Base-by-base conservation (phyloP, 2,113 vertebrate species). In the Dissostichus mawsoni region DNA sequence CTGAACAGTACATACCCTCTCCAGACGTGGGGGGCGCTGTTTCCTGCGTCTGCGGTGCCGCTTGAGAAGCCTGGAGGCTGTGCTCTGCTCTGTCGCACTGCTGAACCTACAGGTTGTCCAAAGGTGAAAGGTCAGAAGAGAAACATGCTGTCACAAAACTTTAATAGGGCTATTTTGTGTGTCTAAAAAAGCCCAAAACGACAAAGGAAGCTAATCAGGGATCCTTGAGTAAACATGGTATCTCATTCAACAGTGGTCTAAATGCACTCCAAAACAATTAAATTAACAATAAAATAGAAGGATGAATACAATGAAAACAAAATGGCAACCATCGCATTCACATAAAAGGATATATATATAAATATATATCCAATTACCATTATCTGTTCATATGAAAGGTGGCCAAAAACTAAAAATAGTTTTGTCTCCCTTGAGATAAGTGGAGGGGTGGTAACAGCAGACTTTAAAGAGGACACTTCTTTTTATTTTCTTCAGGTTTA, bases 41-140 rank as follows among this genome's bases (percentile, higher is more conserved):
- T 97, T 98, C 93, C 96, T 94, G 74, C 96, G 94, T 70, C 97
- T 86, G 4, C 96, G 96, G 81, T 97, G 97, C 3, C 96, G 94
- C 53, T 97, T 98, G 1, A 97, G 94, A 61, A 98, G 94, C 69
- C 96, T 94, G 4, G 97, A 97, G 12, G 96, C 94, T 0, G 95
- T 96, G 92, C 96, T 97, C 87, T 97, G 97, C 83, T 97, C 97
- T 0, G 97, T 97, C 18, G 96, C 96, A 78, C 96, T 96, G 90
- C 97, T 97, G 93, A 97, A 97, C 92, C 97, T 97, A 29, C 18
- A 8, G 18, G 66, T 50, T 17, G 65, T 64, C 69, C 75, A 55
- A 50, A 64, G 73, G 66, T 61, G 25, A 85, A 20, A 64, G 61
- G 82, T 85, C 48, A 67, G 33, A 55, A 8, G 53, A 29, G 29